Base-by-base conservation (phyloP, 2,113 vertebrate genomes). In the Gadus chalcogrammus region DNA sequence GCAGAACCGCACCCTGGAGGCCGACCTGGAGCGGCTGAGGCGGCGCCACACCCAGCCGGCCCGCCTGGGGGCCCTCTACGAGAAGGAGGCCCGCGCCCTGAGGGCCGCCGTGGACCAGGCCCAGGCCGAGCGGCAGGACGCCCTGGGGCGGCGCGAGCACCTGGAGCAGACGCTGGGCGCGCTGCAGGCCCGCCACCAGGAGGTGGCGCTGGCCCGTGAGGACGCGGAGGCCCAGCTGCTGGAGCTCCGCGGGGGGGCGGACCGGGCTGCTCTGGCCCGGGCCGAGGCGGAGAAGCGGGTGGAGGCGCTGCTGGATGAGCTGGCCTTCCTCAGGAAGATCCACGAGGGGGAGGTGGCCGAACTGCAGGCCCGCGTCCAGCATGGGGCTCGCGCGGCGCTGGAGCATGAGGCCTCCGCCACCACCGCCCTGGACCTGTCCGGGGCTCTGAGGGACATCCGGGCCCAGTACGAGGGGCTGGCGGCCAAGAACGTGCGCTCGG, bases 31-130 rank as follows among this genome's bases (percentile, higher is more conserved):
- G 65, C 2, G 83, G 35, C 81, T 87, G 70, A 88, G 90, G 73
- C 90, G 91, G 73, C 88, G 93, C 17, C 93, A 98, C 88, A 81
- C 85, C 0, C 94, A 97, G 73, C 96, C 96, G 0, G 95, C 95
- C 75, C 92, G 94, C 15, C 87, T 93, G 75, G 82, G 84, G 75
- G 82, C 28, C 3, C 42, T 87, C 16, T 90, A 89, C 0, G 78
- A 73, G 79, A 91, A 88, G 28, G 91, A 92, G 77, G 86, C 88
- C 68, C 86, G 91, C 0, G 64, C 87, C 58, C 81, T 89, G 64
- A 90, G 90, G 27, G 90, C 91, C 0, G 93, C 92, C 0, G 87
- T 91, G 48, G 90, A 90, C 3, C 89, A 92, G 75, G 92, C 91
- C 67, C 88, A 85, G 60, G 86, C 85, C 52, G 91, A 93, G 1